A percentile compares a stretch with the other conserved stretches of the same genome.
These are phyloP conservation scores for Nymphalis urticae DNA, from an alignment of 2,888 invertebrate genomes.

Conservation along the genomic window DNA sequence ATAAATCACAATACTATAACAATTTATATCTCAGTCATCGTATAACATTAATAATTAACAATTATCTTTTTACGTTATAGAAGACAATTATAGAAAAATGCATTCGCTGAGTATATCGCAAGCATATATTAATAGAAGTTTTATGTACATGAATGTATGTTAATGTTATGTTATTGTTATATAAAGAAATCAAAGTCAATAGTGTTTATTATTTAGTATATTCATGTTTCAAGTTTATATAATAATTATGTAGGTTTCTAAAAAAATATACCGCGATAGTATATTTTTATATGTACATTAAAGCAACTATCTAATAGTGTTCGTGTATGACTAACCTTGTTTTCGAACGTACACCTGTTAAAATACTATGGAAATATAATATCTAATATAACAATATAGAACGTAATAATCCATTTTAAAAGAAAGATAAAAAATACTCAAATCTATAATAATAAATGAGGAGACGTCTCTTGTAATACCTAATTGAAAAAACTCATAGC, in stretches of 20 bases:
- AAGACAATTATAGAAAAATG: conserved; percentile 8
- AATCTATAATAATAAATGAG: no score
- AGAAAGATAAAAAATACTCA: no score
- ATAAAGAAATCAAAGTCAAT: not conserved
- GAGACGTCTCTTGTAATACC: no score
- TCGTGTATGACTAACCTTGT: not conserved
- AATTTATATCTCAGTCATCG: not conserved
- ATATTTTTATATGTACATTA: no score
- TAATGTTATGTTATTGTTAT: not conserved
- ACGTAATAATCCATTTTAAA: no score
- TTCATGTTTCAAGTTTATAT: no score
- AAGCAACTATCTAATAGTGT: no score
- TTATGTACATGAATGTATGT: not conserved
- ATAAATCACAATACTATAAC: conserved; percentile 6
- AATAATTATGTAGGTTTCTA: no score
- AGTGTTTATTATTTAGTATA: no score
- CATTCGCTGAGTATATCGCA: conserved; percentile 2
- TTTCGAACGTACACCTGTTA: not conserved
- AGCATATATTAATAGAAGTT: not conserved
- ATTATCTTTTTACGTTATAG: not conserved
- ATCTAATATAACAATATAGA: no score
- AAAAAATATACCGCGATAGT: no score
- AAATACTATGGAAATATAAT: not conserved
- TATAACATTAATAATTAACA: not conserved
- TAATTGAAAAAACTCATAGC: no score